These are phyloP conservation scores for Leptinotarsa rubiginosa DNA, from an alignment of 2,888 invertebrate species.

Conservation along the genomic window DNA sequence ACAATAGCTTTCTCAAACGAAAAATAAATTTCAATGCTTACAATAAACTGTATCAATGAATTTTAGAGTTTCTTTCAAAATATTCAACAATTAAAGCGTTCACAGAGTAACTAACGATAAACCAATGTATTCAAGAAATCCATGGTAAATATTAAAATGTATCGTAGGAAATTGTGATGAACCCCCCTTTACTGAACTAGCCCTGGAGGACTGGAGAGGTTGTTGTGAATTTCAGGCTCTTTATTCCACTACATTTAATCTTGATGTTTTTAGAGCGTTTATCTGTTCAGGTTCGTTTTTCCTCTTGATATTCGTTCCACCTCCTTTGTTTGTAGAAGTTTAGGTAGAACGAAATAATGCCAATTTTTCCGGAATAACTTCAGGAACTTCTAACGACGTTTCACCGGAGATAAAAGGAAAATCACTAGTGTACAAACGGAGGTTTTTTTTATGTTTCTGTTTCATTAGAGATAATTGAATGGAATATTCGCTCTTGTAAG, in stretches of 20 bases:
- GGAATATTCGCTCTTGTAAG: no score
- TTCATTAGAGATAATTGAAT: no score
- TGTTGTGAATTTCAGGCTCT: slow-evolving; percentile 44
- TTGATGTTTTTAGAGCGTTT: slow-evolving; percentile 52
- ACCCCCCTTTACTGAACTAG: slow-evolving; percentile 8
- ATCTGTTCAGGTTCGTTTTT: slow-evolving; percentile 50
- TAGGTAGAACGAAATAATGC: slow-evolving; percentile 44
- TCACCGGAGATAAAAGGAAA: slow-evolving; percentile 29
- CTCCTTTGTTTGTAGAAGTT: slow-evolving; percentile 37
- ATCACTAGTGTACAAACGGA: neutral
- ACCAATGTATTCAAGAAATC: neutral
- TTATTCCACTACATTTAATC: slow-evolving; percentile 57
- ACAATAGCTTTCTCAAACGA: no score
- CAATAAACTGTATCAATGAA: no score
- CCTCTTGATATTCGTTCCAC: slow-evolving; percentile 47
- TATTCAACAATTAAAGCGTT: no score
- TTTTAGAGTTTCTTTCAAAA: no score
- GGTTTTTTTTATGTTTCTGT: no score
- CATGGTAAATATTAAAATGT: neutral
- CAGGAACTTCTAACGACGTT: slow-evolving; percentile 31
- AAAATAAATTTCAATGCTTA: no score
- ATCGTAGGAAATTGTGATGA: neutral
- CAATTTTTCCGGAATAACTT: slow-evolving; percentile 47
- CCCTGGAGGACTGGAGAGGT: slow-evolving; percentile 20
- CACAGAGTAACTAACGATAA: no score